Evolutionary conservation across 2,113 vertebrate genomes (phyloP), one percentile per base, ranked within the genome.

Genomic region (Myodes glareolus): DNA sequence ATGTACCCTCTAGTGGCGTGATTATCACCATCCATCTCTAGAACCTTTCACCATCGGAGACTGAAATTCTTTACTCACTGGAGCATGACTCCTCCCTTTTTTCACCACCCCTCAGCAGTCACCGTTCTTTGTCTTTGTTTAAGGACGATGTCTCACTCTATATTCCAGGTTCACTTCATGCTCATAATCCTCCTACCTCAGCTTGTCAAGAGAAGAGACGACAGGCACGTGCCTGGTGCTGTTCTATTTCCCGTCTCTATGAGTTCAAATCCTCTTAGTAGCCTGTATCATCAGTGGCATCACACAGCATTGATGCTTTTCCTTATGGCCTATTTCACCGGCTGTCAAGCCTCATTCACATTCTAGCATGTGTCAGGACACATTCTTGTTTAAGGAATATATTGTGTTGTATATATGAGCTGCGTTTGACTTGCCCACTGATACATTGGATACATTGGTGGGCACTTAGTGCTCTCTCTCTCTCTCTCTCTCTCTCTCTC

Each of bases 361-460:
- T 29, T 68, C 19, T 55, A 67, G n/a, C 7, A 39, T 3, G 17
- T 58, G 10, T 92, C 58, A 39, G 21, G 68, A 65, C 25, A 12
- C 0, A 5, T 70, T 67, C 27, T 16, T 65, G 76, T 89, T 55
- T 29, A 61, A 61, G 25, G 29, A 95, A 50, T 55, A n/a, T 36
- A 58, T 88, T 55, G 17, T 10, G 0, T 31, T 55, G 47, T 88
- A 5, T 25, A 11, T 73, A 5, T 16, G 3, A 45, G 7, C 7
- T 39, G 47, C 12, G 19, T 81, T 89, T 85, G 58, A 85, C 75
- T 82, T 63, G 65, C 27, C 31, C 9, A 7, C 13, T n/a, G 6
- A 2, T 39, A 58, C 14, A 2, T 42, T 0, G 4, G 6, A 2
- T 39, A 58, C 14, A 2, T 42, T 0, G 4, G 11, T 42, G 33